Conservation (phyloP, 2,888 invertebrate genomes). For the Polymixis flavicincta region DNA sequence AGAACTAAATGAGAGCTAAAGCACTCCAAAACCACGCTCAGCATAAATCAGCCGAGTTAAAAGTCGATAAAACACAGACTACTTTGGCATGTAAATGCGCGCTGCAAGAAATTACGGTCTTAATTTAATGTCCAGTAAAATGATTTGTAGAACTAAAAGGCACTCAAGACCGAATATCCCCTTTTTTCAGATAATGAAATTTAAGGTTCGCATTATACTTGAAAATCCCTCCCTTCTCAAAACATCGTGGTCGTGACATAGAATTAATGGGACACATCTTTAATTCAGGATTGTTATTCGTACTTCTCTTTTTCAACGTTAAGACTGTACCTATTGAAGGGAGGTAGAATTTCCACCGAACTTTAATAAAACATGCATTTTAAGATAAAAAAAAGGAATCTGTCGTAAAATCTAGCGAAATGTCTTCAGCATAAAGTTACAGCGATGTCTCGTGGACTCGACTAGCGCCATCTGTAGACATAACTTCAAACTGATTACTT, state of each 20-base stretch:
- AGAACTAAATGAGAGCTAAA: conserved; percentile 33
- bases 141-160: conserved; percentile 54
- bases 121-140: conserved; percentile 52
- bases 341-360: not conserved
- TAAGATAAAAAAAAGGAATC: not conserved
- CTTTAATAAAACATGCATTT: conserved; percentile 4
- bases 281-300: conserved; percentile 13
- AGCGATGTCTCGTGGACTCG: conserved; percentile 4
- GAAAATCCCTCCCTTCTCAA: conserved; percentile 29
- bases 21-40: conserved; percentile 17
- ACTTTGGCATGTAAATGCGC: conserved; percentile 55
- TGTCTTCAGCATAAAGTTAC: conserved; percentile 15
- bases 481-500: conserved; percentile 50
- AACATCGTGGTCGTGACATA: conserved; percentile 42
- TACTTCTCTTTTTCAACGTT: not conserved
- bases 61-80: conserved; percentile 59
- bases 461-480: conserved; percentile 61
- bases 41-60: conserved; percentile 54
- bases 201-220: conserved; percentile 24
- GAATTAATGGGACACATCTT: conserved; percentile 47
- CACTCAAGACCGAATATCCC: conserved; percentile 24
- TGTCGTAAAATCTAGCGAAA: conserved; percentile 5
- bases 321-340: conserved; percentile 11
- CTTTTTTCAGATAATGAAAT: conserved; percentile 39
- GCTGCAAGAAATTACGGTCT: conserved; percentile 56